Conservation (phyloP, 2,113 vertebrate genomes). For the Amblyornis subalaris region DNA sequence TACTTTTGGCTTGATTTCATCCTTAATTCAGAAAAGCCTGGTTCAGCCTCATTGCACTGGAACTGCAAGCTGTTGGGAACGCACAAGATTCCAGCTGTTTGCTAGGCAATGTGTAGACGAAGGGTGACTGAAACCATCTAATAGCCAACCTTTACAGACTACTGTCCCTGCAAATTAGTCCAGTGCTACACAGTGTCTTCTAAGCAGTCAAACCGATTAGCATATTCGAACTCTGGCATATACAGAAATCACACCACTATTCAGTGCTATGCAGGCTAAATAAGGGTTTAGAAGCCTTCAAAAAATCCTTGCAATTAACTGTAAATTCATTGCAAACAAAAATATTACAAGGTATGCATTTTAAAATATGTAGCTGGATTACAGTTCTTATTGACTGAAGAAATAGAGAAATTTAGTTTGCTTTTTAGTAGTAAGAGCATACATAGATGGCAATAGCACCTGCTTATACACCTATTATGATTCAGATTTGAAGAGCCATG, state of each 20-base stretch:
- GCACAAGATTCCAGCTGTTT: background rate
- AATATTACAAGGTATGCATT: background rate
- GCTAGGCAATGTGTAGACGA: background rate
- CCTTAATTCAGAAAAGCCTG: background rate
- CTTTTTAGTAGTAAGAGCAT: background rate
- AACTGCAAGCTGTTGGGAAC: background rate
- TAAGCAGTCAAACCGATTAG: background rate
- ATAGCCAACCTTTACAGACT: background rate
- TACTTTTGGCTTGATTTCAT: background rate
- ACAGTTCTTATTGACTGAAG: background rate
- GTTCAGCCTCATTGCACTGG: background rate
- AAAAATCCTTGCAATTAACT: background rate
- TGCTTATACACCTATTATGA: background rate
- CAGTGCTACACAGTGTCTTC: background rate
- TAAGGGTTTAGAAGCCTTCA: background rate
- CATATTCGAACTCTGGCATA: background rate
- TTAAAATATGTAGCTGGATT: background rate
- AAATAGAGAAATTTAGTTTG: background rate
- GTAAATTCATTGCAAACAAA: conserved; percentile 7
- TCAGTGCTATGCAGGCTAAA: background rate
- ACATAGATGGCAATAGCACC: background rate
- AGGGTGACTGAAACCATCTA: background rate
- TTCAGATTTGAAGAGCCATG: background rate
- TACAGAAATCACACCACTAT: background rate
- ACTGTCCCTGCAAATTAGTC: background rate